phyloP scores from a whole-genome alignment of 2,113 vertebrate genomes.

The Odocoileus virginianus region DNA sequence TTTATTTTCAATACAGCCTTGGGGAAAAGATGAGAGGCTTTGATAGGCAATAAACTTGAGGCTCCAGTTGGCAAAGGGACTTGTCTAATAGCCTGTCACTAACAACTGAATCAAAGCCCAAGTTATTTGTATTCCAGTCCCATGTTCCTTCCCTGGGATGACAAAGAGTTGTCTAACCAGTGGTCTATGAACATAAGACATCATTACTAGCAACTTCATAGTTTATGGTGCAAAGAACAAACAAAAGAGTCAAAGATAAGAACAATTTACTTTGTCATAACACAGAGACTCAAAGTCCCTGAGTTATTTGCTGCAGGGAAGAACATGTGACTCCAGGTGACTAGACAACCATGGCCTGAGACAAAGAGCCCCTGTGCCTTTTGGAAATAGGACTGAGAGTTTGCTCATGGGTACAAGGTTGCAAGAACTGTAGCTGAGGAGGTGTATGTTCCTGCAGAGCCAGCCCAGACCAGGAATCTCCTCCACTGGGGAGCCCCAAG shows the following conservation, averaged over 20 bases:
- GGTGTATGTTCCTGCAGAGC: neutral
- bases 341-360: neutral
- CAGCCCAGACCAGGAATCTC: neutral
- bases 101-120: neutral
- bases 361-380: neutral
- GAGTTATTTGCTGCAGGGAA: neutral
- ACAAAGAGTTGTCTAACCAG: neutral
- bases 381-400: accelerated
- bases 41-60: neutral
- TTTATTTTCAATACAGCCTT: neutral
- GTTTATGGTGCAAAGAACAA: neutral
- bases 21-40: neutral
- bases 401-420: accelerated
- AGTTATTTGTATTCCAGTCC: neutral
- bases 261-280: constrained; percentile 1
- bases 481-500: neutral
- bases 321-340: neutral
- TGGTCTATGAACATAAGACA: neutral
- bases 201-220: neutral
- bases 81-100: neutral
- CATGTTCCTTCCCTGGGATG: neutral
- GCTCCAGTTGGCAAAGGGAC: neutral
- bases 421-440: neutral
- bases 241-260: neutral
- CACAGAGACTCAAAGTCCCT: neutral